Percentiles rank a stretch among this genome's conserved stretches.
Evolutionary conservation across 2,113 vertebrate species (phyloP).

Genomic region (Chionodraco myersi): DNA sequence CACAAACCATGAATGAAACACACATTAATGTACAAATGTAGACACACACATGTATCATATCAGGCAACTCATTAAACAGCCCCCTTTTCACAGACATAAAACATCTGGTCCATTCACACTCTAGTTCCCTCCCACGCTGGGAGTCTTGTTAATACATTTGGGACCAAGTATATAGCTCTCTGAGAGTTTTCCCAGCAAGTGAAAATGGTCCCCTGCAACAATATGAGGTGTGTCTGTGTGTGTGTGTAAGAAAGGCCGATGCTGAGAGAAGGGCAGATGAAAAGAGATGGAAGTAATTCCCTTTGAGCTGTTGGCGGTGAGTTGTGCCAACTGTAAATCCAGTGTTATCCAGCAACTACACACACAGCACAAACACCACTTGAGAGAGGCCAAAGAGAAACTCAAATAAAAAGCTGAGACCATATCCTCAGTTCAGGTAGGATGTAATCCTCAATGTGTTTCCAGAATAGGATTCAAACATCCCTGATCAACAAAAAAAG

Average conservation of each 20-base stretch:
- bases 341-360: slow-evolving; percentile 13
- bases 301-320: slow-evolving; percentile 26
- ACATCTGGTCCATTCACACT: slow-evolving; percentile 47
- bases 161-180: background rate
- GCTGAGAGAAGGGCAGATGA: slow-evolving; percentile 5
- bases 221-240: slow-evolving; percentile 23
- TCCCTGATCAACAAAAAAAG: background rate
- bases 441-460: background rate
- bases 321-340: slow-evolving; percentile 34
- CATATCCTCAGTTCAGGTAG: background rate
- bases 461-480: background rate
- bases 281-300: slow-evolving; percentile 23
- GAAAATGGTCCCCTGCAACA: slow-evolving; percentile 3
- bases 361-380: slow-evolving; percentile 8
- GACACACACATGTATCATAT: background rate
- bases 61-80: no score
- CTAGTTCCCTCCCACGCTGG: slow-evolving; percentile 12
- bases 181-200: slow-evolving; percentile 22
- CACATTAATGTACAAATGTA: background rate
- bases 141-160: background rate
- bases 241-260: slow-evolving; percentile 6
- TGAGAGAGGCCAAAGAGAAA: background rate
- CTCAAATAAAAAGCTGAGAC: background rate
- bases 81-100: slow-evolving; percentile 13
- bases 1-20: slow-evolving; percentile 22